A percentile compares a stretch with the other conserved stretches of the same genome.
phyloP scores from a whole-genome alignment of 2,888 invertebrate species.

The Lypha dubia region DNA sequence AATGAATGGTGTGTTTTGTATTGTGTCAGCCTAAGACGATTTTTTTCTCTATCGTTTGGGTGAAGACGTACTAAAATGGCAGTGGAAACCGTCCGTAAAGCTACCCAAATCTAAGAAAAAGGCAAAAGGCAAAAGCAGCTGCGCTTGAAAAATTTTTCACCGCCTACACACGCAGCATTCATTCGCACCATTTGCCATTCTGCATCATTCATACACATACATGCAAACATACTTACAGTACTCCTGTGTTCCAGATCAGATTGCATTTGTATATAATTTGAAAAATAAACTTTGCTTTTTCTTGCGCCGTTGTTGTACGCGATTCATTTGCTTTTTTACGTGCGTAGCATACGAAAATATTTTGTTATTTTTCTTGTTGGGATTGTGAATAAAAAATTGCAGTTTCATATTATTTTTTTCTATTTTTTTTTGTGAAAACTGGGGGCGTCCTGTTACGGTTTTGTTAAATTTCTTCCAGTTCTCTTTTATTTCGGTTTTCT shows the following conservation, averaged over 20 bases:
- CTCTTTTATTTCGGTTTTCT: not conserved
- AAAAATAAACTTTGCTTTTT: constrained; percentile 36
- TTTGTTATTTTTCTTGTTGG: constrained; percentile 42
- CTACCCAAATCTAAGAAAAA: constrained; percentile 27
- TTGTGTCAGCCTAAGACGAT: constrained; percentile 66
- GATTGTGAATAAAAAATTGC: constrained; percentile 40
- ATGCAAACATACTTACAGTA: no score
- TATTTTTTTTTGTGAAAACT: constrained; percentile 57
- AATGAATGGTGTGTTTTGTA: constrained; percentile 69
- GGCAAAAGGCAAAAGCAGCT: constrained; percentile 52
- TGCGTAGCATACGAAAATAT: constrained; percentile 68
- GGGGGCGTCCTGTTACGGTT: constrained; percentile 69
- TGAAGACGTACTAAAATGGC: constrained; percentile 28
- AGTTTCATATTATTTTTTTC: no score
- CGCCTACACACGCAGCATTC: constrained; percentile 70
- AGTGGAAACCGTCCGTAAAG: constrained; percentile 11
- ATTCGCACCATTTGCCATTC: constrained; percentile 51
- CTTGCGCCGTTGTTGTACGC: constrained; percentile 3
- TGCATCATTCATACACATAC: constrained; percentile 22
- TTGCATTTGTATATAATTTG: constrained; percentile 59
- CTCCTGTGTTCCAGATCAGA: constrained; percentile 58
- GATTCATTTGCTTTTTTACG: constrained; percentile 56
- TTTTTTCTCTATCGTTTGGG: constrained; percentile 31
- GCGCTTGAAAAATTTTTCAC: constrained; percentile 55
- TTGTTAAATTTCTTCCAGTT: constrained; percentile 36